Base-by-base conservation (phyloP, 2,113 vertebrate species). In the Myodes glareolus region DNA sequence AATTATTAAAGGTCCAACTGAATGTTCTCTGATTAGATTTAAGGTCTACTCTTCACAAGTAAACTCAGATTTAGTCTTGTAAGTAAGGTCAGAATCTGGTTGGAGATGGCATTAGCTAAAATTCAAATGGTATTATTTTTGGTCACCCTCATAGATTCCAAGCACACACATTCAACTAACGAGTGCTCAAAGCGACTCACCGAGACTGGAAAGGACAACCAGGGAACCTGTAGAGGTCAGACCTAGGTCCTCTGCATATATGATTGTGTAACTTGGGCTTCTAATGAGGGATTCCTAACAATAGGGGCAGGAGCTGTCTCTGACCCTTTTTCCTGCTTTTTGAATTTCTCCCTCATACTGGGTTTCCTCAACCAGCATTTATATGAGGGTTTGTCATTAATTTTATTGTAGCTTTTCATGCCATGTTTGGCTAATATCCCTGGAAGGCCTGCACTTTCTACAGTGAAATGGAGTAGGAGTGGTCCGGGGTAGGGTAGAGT, bases 1-100 rank as follows among this genome's bases (percentile, higher is more conserved):
- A 81, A 23, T 9, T 58, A 23, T 67, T 67, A 19, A 11, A 1
- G 1, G 4, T 45, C 3, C 29, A 86, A 31, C 6, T 82, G 81
- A 61, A 33, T 45, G 45, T 65, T 86, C 39, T 84, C 10, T 61
- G 23, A 5, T 31, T 85, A 27, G 3, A 85, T 85, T 45, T 39
- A 29, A 58, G 0, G 16, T 2, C 42, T 2, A 47, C 0, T 33
- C 6, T 29, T 7, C 5, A 47, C 5, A 4, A 67, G 84, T 29
- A 67, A 33, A 67, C 42, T 78, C 14, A 85, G 12, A 42, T 29
- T 65, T 86, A 10, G 5, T 33, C 8, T 67, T 47, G 4, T 8
- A 68, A 86, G 29, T 5, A 17, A 85, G 14, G n/a, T 42, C 13
- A 17, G 45, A 65, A 85, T 65, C 39, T 47, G 7, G 19, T 29